phyloP scores from a whole-genome alignment of 2,113 vertebrate species.

The Chaenocephalus aceratus region DNA sequence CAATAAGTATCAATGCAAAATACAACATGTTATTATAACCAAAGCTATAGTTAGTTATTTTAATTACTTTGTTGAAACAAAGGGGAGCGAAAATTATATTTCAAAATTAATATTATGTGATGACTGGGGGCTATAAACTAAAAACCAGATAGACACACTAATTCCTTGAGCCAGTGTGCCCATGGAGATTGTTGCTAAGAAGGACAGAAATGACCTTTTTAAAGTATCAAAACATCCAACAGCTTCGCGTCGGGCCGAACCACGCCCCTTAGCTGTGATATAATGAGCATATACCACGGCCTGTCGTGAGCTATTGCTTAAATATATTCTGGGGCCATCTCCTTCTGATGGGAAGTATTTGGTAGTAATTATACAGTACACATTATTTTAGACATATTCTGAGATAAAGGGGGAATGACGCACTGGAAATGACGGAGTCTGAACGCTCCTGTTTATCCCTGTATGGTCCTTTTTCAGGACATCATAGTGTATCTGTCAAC shows the following conservation, averaged over 20 bases:
- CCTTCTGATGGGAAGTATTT: constrained; percentile 11
- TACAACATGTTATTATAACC: neutral
- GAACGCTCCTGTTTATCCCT: neutral
- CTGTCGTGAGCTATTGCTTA: too few species aligned
- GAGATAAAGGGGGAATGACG: neutral
- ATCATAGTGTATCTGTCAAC: neutral
- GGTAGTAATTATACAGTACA: neutral
- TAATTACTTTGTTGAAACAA: neutral
- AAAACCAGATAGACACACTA: constrained; percentile 14
- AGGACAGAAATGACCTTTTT: constrained; percentile 38
- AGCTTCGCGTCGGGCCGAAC: too few species aligned
- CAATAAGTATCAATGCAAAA: neutral
- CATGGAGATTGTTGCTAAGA: constrained; percentile 33
- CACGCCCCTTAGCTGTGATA: too few species aligned
- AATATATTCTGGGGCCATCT: constrained; percentile 4
- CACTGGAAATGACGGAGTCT: neutral
- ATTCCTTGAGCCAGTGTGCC: constrained; percentile 47
- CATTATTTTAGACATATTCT: neutral
- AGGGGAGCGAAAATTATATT: neutral
- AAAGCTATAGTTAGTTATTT: constrained; percentile 1
- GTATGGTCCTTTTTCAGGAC: constrained; percentile 12
- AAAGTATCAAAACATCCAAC: constrained; percentile 25
- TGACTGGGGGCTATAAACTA: constrained; percentile 6
- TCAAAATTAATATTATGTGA: constrained; percentile 29
- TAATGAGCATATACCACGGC: too few species aligned